phyloP scores from a whole-genome alignment of 2,113 vertebrate species.

The Alethe castanea region DNA sequence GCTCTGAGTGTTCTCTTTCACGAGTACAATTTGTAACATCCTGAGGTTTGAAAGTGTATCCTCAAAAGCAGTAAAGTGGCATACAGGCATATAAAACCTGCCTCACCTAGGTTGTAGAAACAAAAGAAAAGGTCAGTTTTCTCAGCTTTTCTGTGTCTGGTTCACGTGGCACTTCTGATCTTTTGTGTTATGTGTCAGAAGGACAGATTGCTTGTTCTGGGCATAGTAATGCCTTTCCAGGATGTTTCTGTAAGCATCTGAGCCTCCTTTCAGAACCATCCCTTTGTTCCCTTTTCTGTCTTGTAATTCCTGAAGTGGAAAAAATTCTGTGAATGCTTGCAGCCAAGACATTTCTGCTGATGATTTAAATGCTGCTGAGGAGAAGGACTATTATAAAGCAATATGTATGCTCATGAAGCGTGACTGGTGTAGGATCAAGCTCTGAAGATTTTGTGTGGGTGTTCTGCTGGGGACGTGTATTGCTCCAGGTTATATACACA shows the following conservation, averaged over 20 bases:
- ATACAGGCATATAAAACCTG: background rate
- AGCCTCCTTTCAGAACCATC: background rate
- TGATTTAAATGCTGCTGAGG: background rate
- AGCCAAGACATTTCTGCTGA: background rate
- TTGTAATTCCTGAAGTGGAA: background rate
- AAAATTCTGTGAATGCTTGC: background rate
- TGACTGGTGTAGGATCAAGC: background rate
- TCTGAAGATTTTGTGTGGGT: background rate
- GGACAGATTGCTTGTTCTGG: background rate
- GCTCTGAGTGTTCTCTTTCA: background rate
- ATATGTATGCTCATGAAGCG: background rate
- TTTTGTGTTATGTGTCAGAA: background rate
- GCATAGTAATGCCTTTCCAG: background rate
- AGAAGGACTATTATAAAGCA: constrained; percentile 29
- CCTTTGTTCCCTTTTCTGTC: background rate
- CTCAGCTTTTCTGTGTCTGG: background rate
- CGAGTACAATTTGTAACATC: background rate
- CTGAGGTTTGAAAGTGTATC: background rate
- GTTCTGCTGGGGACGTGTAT: background rate
- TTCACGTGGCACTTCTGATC: background rate
- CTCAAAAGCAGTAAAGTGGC: background rate
- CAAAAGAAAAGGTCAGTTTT: background rate
- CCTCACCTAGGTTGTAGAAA: background rate
- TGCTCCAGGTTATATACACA: background rate
- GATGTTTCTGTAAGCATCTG: background rate